These are phyloP conservation scores for Megalops cyprinoides DNA, from an alignment of 2,797 vertebrate genomes.

Conservation along the genomic window DNA sequence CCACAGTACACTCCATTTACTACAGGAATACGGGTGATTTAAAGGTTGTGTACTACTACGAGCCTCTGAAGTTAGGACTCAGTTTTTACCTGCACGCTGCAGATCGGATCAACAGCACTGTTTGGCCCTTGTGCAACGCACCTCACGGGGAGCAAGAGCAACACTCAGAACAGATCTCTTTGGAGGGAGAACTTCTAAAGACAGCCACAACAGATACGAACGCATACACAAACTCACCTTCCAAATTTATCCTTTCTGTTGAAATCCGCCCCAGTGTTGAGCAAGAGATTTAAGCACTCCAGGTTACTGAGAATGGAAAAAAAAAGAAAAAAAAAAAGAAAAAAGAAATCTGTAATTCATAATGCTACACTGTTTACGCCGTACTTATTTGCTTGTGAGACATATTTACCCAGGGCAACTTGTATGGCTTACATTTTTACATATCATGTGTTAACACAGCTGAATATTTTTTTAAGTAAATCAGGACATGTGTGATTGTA, in stretches of 20 bases:
- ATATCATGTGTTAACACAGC: background rate
- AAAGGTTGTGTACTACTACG: background rate
- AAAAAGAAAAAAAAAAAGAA: too few relatives aligned
- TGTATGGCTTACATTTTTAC: background rate
- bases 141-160: background rate
- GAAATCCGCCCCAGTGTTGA: constrained; percentile 95
- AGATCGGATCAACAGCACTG: background rate
- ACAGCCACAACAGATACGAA: background rate
- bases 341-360: too few relatives aligned
- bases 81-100: background rate
- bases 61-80: background rate
- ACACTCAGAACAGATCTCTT: background rate
- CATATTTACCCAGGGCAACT: too few relatives aligned
- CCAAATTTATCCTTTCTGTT: constrained; percentile 97
- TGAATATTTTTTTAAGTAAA: too few relatives aligned
- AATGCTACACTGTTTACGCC: background rate
- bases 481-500: too few relatives aligned
- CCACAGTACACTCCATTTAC: background rate
- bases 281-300: constrained; percentile 97
- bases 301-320: constrained; percentile 89
- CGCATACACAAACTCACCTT: constrained; percentile 74
- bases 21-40: background rate
- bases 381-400: too few relatives aligned
- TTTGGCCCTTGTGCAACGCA: background rate
- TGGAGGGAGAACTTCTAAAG: background rate